Evolutionary conservation across 1,140 invertebrate species (phyloP).

Genomic region (Pissodes strobi): DNA sequence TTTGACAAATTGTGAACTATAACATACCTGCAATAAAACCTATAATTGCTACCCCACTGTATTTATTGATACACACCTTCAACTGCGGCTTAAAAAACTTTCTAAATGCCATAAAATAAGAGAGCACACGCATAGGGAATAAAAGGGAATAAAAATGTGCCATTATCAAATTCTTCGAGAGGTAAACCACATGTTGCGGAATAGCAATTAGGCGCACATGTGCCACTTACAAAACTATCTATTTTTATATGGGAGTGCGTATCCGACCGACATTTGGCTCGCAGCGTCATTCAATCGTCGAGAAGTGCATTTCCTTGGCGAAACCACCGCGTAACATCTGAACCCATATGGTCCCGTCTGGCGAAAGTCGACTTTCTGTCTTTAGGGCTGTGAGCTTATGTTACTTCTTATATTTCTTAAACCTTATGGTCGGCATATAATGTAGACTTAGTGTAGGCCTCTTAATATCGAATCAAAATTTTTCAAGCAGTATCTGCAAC

Average conservation of each 20-base stretch:
- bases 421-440: neutral
- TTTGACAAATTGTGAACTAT: too few relatives aligned
- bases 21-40: too few relatives aligned
- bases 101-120: too few relatives aligned
- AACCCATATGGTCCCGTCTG: slow-evolving; percentile 32
- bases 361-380: neutral
- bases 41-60: too few relatives aligned
- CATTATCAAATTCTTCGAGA: slow-evolving; percentile 22
- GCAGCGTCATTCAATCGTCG: slow-evolving; percentile 29
- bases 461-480: too few relatives aligned
- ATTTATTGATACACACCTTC: too few relatives aligned
- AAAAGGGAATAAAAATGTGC: slow-evolving; percentile 5
- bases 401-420: neutral
- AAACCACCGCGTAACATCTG: slow-evolving; percentile 22
- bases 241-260: slow-evolving; percentile 29
- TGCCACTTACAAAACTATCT: slow-evolving; percentile 31
- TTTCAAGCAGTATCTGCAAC: too few relatives aligned
- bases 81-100: too few relatives aligned
- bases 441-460: too few relatives aligned
- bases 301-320: slow-evolving; percentile 30
- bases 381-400: neutral
- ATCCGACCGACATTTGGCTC: slow-evolving; percentile 28
- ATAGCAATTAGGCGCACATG: slow-evolving; percentile 32
- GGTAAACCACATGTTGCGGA: slow-evolving; percentile 36
- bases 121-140: too few relatives aligned